phyloP scores from a whole-genome alignment of 2,888 invertebrate species.

The Bugula neritina region DNA sequence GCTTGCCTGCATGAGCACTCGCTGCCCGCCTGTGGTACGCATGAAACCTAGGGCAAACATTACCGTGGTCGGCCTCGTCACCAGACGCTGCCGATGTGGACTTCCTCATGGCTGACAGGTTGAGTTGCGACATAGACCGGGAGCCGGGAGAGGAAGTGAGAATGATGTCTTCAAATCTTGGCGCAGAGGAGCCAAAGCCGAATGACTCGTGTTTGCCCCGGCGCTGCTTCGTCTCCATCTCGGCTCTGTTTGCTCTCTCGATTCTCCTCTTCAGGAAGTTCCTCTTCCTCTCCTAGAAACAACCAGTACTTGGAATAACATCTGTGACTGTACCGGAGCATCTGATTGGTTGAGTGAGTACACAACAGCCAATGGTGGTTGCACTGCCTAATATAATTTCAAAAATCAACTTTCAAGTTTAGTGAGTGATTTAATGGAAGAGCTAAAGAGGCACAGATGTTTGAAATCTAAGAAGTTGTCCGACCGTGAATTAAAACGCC shows the following conservation, averaged over 20 bases:
- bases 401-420: too few species aligned
- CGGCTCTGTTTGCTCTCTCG: slow-evolving; percentile 23
- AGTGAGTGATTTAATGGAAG: too few species aligned
- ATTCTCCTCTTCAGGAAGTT: slow-evolving; percentile 17
- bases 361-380: too few species aligned
- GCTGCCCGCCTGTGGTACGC: slow-evolving; percentile 25
- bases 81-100: slow-evolving; percentile 11
- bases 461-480: too few species aligned
- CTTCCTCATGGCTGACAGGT: slow-evolving; percentile 22
- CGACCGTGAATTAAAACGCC: too few species aligned
- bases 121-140: slow-evolving; percentile 24
- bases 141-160: slow-evolving; percentile 11
- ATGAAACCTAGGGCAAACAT: slow-evolving; percentile 23
- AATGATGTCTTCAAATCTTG: slow-evolving; percentile 22
- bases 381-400: too few species aligned
- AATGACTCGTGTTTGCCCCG: slow-evolving; percentile 16
- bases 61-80: slow-evolving; percentile 26
- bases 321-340: too few species aligned
- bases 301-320: too few species aligned
- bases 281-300: slow-evolving; percentile 3
- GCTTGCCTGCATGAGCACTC: slow-evolving; percentile 27
- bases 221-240: background rate
- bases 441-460: too few species aligned
- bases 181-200: slow-evolving; percentile 19
- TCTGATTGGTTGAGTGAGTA: too few species aligned